phyloP scores from a whole-genome alignment of 2,797 vertebrate genomes.

The Eulemur rubriventer region DNA sequence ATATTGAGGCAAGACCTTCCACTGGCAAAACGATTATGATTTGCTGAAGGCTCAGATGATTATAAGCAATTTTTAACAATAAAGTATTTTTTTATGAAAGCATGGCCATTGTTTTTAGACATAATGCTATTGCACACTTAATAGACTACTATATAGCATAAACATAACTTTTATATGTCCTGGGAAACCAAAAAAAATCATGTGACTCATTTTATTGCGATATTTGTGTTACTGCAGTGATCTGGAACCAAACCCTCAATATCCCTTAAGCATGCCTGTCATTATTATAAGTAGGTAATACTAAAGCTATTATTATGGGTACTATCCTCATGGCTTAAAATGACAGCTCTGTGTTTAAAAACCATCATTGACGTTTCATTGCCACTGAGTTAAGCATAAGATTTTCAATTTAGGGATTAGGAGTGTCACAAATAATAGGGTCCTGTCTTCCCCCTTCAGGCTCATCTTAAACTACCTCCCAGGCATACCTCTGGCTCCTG shows the following conservation, averaged over 20 bases:
- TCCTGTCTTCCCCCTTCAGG: neutral
- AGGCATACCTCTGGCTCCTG: fast-evolving
- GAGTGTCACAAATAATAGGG: neutral
- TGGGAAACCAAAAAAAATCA: neutral
- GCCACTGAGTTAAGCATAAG: neutral
- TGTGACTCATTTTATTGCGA: neutral
- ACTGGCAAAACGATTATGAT: neutral
- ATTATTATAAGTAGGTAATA: conserved; percentile 2
- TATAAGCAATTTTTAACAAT: neutral
- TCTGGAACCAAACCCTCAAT: neutral
- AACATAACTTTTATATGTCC: neutral
- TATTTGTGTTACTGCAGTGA: neutral
- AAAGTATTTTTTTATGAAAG: neutral
- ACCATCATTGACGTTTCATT: neutral
- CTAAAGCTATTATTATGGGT: neutral
- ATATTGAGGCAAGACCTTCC: neutral
- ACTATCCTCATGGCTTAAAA: conserved; percentile 15
- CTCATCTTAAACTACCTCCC: neutral
- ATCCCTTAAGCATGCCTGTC: neutral
- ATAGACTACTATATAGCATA: neutral
- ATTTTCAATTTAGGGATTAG: neutral
- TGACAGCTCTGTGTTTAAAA: conserved; percentile 18
- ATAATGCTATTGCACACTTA: neutral
- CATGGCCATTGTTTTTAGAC: neutral
- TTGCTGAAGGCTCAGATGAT: neutral